Evolutionary conservation across 37 sponge, comb jelly and placozoan species (phyloP), one percentile per base, ranked within the genome.

Genomic region (Ianthella basta): DNA sequence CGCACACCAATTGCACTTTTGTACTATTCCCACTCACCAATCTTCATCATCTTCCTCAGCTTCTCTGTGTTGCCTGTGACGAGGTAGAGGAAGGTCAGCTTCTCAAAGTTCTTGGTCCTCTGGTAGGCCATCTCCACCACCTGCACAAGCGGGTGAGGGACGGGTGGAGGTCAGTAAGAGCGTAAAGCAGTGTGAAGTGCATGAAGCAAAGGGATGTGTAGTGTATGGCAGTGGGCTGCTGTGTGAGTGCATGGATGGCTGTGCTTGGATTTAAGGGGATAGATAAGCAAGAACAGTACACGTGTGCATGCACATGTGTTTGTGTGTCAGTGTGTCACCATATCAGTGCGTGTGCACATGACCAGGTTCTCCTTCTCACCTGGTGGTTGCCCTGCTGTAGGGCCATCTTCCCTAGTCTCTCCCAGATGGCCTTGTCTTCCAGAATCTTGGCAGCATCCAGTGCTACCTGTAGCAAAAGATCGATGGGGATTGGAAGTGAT

Each of bases 41-140:
- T 96, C 72, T 96, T 98, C 83, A 88, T 86, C 99, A 98, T 98
- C 84, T 98, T 98, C 84, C 81, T 89, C 30, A 98, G 89, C 74
- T 95, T 96, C 41, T 96, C 97, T 44, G 81, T 86, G 87, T 98
- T 98, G 0, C 99, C 99, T 37, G 99, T 98, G 79, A 98, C 85
- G 60, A 98, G 85, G 88, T 98, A 98, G 64, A 98, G 90, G 81
- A 98, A 98, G 30, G 99, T 87, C 30, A 98, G 95, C 20, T 91
- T 81, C 40, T 95, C 94, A 84, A 98, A 98, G 73, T 96, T 96
- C 92, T 98, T 96, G 23, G 99, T 98, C 23, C 99, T 82, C 73
- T 98, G 99, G 65, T 98, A 98, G 34, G 95, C 93, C 91, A 98
- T 96, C 80, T 98, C 99, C 23, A 98, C 99, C 33, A 98, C 91